Evolutionary conservation across 2,113 vertebrate genomes (phyloP).

Genomic region (Forbesichthys agassizii): DNA sequence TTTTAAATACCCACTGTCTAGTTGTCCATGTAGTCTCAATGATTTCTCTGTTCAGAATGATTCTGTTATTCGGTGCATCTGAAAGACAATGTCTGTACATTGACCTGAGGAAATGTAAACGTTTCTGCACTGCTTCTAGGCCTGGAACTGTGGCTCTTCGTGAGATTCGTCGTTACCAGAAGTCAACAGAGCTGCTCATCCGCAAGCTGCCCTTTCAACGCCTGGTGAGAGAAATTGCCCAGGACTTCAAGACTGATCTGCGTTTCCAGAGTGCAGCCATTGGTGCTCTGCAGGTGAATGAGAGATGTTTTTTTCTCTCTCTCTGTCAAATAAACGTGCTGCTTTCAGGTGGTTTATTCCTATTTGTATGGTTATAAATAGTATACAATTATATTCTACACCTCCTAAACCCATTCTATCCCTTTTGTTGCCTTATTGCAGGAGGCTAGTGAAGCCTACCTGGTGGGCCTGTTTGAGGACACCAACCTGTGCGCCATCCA

Average conservation of each 20-base stretch:
- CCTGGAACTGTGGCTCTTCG: slow-evolving; percentile 81
- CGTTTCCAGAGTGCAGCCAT: slow-evolving; percentile 80
- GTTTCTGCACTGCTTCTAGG: slow-evolving; percentile 27
- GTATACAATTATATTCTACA: not conserved
- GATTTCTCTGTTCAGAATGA: too few species aligned
- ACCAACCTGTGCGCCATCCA: slow-evolving; percentile 65
- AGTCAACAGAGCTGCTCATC: slow-evolving; percentile 81
- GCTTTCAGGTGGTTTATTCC: not conserved
- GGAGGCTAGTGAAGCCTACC: slow-evolving; percentile 64
- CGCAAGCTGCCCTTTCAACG: slow-evolving; percentile 84
- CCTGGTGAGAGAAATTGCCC: slow-evolving; percentile 81
- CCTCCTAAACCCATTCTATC: not conserved
- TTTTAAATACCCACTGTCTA: too few species aligned
- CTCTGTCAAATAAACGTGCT: not conserved
- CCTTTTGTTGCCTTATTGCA: slow-evolving; percentile 17
- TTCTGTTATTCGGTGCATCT: not conserved
- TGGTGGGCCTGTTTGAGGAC: slow-evolving; percentile 63
- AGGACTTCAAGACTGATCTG: slow-evolving; percentile 82
- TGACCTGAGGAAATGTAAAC: too few species aligned
- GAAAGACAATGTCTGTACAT: too few species aligned
- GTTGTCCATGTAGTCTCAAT: too few species aligned
- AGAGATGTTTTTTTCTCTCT: not conserved
- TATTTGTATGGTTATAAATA: not conserved
- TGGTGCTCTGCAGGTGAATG: slow-evolving; percentile 76
- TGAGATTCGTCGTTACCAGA: slow-evolving; percentile 82